A percentile compares a stretch with the other conserved stretches of the same genome.
phyloP scores from a whole-genome alignment of 2,797 vertebrate genomes.

The Paratrypauchen microcephalus region DNA sequence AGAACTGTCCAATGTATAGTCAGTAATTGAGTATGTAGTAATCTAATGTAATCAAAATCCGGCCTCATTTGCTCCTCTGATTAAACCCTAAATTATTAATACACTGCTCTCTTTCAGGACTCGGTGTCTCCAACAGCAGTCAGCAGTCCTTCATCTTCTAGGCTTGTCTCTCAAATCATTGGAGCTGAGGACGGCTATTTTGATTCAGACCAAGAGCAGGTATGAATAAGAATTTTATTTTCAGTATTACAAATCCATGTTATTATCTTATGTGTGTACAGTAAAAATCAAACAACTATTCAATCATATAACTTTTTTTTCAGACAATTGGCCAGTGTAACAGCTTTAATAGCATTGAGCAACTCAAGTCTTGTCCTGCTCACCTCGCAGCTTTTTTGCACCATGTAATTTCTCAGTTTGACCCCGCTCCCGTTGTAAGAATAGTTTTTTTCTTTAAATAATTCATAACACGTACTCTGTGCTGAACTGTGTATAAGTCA shows the following conservation, averaged over 20 bases:
- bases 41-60: no score
- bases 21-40: no score
- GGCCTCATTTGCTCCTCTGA: no score
- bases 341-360: conserved; percentile 95
- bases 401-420: conserved; percentile 96
- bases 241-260: background rate
- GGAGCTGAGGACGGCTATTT: conserved; percentile 96
- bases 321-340: conserved; percentile 94
- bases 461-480: background rate
- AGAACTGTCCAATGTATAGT: no score
- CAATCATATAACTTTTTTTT: conserved; percentile 13
- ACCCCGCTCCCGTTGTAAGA: conserved; percentile 89
- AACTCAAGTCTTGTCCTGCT: conserved; percentile 92
- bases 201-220: conserved; percentile 93
- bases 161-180: conserved; percentile 84
- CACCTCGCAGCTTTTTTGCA: conserved; percentile 95
- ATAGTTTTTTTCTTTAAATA: background rate
- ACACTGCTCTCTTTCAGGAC: conserved; percentile 72
- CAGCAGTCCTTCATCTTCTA: conserved; percentile 78
- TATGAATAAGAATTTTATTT: conserved; percentile 44
- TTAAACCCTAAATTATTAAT: background rate
- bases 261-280: conserved; percentile 20
- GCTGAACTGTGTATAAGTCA: background rate
- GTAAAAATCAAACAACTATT: conserved; percentile 4
- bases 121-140: conserved; percentile 79